Evolutionary conservation across 2,888 invertebrate species (phyloP).

Genomic region (Diarsia mendica): DNA sequence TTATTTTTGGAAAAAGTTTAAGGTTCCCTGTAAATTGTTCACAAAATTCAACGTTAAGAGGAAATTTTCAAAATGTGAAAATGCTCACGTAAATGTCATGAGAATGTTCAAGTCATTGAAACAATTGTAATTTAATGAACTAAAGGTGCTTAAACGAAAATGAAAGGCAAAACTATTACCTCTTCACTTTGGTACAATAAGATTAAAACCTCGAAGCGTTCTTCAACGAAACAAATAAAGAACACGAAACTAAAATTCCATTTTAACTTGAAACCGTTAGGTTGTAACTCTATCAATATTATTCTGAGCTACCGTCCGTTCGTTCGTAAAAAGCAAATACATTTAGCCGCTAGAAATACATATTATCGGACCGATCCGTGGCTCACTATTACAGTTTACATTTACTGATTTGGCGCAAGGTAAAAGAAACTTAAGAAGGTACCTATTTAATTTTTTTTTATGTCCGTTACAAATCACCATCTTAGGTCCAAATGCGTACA

Average conservation of each 20-base stretch:
- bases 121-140: too few species aligned
- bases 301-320: constrained; percentile 41
- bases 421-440: too few species aligned
- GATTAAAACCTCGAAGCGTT: constrained; percentile 1
- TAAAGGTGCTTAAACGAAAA: not conserved
- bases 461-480: too few species aligned
- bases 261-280: constrained; percentile 50
- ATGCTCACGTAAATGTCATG: too few species aligned
- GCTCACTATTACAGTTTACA: constrained; percentile 82
- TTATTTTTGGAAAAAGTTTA: too few species aligned
- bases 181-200: constrained; percentile 3
- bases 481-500: too few species aligned
- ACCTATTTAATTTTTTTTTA: too few species aligned
- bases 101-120: too few species aligned
- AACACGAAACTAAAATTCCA: constrained; percentile 31
- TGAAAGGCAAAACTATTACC: not conserved
- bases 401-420: constrained; percentile 69
- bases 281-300: constrained; percentile 59
- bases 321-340: constrained; percentile 67
- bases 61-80: too few species aligned
- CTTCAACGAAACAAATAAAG: constrained; percentile 20
- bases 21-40: too few species aligned
- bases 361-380: constrained; percentile 81
- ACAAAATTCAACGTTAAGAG: too few species aligned
- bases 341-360: constrained; percentile 73